Evolutionary conservation across 1,140 invertebrate species (phyloP), one percentile per base, ranked within the genome.

Genomic region (Scaptomyza montana): DNA sequence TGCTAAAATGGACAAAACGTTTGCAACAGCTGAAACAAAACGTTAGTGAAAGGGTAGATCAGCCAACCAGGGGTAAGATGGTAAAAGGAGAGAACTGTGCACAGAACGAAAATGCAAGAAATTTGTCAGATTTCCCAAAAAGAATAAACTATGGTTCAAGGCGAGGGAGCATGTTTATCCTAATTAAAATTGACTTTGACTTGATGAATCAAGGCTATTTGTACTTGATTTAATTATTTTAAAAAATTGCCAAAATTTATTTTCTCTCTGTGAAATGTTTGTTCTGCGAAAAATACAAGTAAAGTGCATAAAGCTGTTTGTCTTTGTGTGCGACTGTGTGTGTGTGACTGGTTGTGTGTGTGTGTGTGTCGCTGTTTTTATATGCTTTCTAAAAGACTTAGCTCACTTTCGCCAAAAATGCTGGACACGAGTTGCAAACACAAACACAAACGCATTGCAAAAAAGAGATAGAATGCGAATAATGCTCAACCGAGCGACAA

Each of bases 331-430:
- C n/a, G n/a, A n/a, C n/a, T 39, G 62, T 43, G 30, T 70, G 68
- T 77, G 9, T 59, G 19, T 56, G 36, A n/a, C n/a, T n/a, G n/a
- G n/a, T n/a, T n/a, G 41, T 39, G 62, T 43, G 30, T 70, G 68
- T 77, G 9, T 59, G 19, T 56, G 36, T 33, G 47, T 36, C 75
- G 78, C 64, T 60, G 60, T 78, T 85, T 85, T 81, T 86, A 85
- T 81, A 81, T 86, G 81, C 81, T 68, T 86, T 85, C 81, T 86
- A 78, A 86, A 86, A 87, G 82, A 86, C 81, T 86, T 87, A 87
- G 82, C 81, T 41, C 68, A 56, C 75, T 63, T 70, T 72, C 55
- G 60, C 70, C 81, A 59, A 69, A 55, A 73, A 68, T 69, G 67
- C 71, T 87, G 81, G 81, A 86, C 81, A 86, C 63, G 67, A 50